These are phyloP conservation scores for Neoascia interrupta DNA, from an alignment of 2,888 invertebrate genomes.

Conservation along the genomic window DNA sequence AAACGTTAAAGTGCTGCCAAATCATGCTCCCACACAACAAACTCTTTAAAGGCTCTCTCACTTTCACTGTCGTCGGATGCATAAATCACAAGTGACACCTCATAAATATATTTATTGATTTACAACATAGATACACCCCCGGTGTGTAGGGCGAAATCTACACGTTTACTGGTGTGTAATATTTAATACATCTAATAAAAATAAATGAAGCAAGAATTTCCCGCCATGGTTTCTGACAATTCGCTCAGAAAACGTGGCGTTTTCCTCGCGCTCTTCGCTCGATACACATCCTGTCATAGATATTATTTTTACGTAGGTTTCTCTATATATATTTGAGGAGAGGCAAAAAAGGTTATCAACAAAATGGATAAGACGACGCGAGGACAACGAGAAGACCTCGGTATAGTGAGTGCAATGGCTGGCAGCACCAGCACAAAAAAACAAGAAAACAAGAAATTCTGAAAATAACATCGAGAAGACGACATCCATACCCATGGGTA, in stretches of 20 bases:
- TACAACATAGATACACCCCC: no score
- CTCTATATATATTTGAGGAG: constrained; percentile 41
- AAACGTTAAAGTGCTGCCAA: constrained; percentile 51
- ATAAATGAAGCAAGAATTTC: constrained; percentile 59
- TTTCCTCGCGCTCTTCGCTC: neutral
- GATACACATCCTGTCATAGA: constrained; percentile 27
- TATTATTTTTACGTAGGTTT: no score
- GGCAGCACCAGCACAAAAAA: constrained; percentile 3
- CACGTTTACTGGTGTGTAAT: constrained; percentile 30
- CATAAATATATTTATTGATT: constrained; percentile 60
- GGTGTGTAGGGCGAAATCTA: constrained; percentile 25
- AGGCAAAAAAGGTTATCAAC: constrained; percentile 62
- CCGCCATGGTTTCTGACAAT: constrained; percentile 57
- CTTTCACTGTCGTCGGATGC: constrained; percentile 42
- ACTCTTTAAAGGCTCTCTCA: constrained; percentile 26
- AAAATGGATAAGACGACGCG: constrained; percentile 59
- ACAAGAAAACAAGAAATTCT: constrained; percentile 34
- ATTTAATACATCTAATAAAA: constrained; percentile 62
- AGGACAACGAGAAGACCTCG: constrained; percentile 28
- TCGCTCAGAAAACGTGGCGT: constrained; percentile 32
- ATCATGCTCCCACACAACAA: constrained; percentile 20
- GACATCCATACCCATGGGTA: constrained; percentile 30
- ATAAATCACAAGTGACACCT: constrained; percentile 55
- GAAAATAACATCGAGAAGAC: constrained; percentile 55
- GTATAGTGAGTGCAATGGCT: constrained; percentile 48